These are phyloP conservation scores for Palythoa heliodiscus DNA, from an alignment of 92 coral and sea anemone genomes.

Conservation along the genomic window DNA sequence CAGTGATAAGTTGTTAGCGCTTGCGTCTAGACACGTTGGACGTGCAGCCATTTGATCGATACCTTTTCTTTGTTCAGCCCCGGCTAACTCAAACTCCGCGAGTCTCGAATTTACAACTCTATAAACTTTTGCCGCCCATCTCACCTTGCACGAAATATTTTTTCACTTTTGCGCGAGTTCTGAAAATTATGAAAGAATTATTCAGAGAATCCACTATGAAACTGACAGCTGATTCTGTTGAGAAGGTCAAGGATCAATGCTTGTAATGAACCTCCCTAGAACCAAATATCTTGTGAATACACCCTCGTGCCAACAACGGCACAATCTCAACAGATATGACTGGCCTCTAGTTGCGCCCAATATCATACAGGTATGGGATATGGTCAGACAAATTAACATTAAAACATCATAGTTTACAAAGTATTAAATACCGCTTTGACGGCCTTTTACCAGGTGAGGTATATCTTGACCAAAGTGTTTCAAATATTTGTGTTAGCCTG, in stretches of 20 bases:
- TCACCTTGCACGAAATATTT: not conserved
- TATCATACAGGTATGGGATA: not conserved
- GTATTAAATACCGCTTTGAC: not conserved
- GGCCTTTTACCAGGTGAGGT: constrained; percentile 5
- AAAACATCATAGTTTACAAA: not conserved
- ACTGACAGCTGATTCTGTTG: constrained; percentile 1
- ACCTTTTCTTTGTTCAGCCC: not conserved
- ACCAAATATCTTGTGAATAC: not conserved
- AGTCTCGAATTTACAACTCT: too few relatives aligned
- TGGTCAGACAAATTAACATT: not conserved
- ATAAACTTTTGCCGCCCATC: not conserved
- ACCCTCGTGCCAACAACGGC: not conserved
- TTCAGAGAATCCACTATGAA: constrained; percentile 17
- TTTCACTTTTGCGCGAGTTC: not conserved
- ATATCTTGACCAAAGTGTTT: not conserved
- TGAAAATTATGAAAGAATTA: not conserved
- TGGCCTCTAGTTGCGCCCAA: not conserved
- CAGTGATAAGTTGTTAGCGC: not conserved
- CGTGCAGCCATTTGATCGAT: not conserved
- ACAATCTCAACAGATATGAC: not conserved
- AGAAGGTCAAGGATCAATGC: constrained; percentile 22
- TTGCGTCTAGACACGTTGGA: not conserved
- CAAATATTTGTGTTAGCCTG: constrained; percentile 22
- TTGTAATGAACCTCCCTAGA: not conserved
- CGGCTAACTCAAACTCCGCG: not conserved